phyloP scores from a whole-genome alignment of 2,888 invertebrate species.

The Omphaloscelis lunosa region DNA sequence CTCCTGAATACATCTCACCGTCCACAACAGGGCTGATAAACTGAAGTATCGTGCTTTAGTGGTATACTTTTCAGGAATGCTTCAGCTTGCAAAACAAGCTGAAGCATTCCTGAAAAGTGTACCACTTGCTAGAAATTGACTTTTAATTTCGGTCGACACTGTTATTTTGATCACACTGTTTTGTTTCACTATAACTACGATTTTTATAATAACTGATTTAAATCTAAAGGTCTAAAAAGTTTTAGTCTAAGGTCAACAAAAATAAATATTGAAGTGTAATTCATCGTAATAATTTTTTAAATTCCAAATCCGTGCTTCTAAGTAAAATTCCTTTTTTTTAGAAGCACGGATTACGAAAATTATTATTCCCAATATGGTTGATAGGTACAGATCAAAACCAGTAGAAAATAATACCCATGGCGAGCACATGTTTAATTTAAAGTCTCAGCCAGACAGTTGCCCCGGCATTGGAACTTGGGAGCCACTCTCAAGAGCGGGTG shows the following conservation, averaged over 20 bases:
- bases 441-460: slow-evolving; percentile 39
- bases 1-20: not conserved
- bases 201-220: no score
- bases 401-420: slow-evolving; percentile 6
- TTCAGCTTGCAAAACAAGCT: no score
- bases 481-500: slow-evolving; percentile 25
- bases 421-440: slow-evolving; percentile 55
- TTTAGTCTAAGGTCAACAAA: no score
- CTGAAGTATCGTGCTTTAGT: not conserved
- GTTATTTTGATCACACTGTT: not conserved
- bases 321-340: no score
- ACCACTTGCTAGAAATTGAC: not conserved
- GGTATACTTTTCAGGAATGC: no score
- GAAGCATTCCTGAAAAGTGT: not conserved
- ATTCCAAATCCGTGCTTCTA: no score
- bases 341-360: not conserved
- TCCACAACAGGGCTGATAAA: not conserved
- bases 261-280: no score
- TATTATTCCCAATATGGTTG: not conserved
- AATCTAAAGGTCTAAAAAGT: not conserved
- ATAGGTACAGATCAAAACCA: not conserved
- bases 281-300: no score
- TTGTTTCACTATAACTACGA: no score
- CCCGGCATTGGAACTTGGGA: slow-evolving; percentile 18
- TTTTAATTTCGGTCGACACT: not conserved